Conservation (phyloP, 2,797 vertebrate species). For the Leucoraja ocellata region DNA sequence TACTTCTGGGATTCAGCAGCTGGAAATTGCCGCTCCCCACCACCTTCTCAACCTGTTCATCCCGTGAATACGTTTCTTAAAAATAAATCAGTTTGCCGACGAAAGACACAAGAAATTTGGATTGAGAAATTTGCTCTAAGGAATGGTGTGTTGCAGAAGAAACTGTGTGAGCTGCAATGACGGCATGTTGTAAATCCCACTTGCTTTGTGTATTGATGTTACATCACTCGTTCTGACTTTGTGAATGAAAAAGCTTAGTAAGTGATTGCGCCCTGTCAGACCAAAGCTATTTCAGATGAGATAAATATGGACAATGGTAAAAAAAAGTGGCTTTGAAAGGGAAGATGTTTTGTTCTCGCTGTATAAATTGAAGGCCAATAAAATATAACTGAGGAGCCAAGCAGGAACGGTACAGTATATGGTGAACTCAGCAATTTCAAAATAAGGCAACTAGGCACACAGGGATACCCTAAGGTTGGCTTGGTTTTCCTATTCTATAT, state of each 20-base stretch:
- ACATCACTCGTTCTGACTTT: background rate
- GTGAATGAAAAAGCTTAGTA: background rate
- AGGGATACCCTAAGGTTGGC: background rate
- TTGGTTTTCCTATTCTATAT: background rate
- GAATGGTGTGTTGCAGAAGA: background rate
- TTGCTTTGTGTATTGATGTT: background rate
- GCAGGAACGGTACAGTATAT: background rate
- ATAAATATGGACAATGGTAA: background rate
- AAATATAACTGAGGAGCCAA: background rate
- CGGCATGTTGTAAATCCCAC: background rate
- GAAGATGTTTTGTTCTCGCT: background rate
- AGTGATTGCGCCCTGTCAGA: background rate
- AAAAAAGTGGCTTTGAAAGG: background rate
- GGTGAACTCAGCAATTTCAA: background rate
- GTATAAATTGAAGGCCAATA: background rate
- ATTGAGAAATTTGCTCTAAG: background rate
- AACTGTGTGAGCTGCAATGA: background rate
- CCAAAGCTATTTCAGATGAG: background rate
- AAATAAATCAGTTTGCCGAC: background rate
- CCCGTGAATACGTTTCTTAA: too few species aligned
- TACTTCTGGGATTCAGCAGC: too few species aligned
- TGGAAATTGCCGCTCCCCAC: too few species aligned
- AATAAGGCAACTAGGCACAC: background rate
- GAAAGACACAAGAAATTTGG: background rate
- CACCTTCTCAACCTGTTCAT: too few species aligned